Percentiles rank a stretch among this genome's conserved stretches.
phyloP scores from a whole-genome alignment of 2,888 invertebrate species.

The Heliconius erato region DNA sequence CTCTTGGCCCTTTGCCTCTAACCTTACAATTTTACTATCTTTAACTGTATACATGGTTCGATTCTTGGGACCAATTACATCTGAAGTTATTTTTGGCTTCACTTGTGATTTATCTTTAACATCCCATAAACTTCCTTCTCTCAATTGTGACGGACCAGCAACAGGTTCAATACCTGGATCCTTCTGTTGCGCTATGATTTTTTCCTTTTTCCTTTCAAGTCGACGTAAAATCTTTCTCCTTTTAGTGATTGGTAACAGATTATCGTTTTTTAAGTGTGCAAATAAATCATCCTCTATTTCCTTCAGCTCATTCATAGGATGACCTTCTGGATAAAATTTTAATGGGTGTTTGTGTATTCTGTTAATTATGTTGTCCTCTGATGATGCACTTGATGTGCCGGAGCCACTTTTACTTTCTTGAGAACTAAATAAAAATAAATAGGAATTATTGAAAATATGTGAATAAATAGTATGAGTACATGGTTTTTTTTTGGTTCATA shows the following conservation, averaged over 20 bases:
- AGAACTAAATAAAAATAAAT: slow-evolving; percentile 55
- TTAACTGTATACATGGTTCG: slow-evolving; percentile 81
- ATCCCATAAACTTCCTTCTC: slow-evolving; percentile 79
- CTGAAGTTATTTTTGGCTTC: slow-evolving; percentile 50
- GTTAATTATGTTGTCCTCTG: slow-evolving; percentile 58
- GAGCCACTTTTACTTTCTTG: slow-evolving; percentile 56
- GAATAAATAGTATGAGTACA: not conserved
- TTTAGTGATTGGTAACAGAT: slow-evolving; percentile 74
- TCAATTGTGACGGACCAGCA: slow-evolving; percentile 52
- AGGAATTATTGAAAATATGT: not conserved
- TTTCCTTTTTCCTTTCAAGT: slow-evolving; percentile 76
- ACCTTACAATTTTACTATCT: slow-evolving; percentile 80
- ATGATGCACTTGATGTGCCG: slow-evolving; percentile 56
- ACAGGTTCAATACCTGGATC: slow-evolving; percentile 56
- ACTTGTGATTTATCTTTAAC: slow-evolving; percentile 61
- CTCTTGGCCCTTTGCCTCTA: slow-evolving; percentile 64
- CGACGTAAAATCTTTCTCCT: slow-evolving; percentile 79
- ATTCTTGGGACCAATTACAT: slow-evolving; percentile 68
- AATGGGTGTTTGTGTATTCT: slow-evolving; percentile 58
- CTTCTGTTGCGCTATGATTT: slow-evolving; percentile 62
- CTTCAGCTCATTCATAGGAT: slow-evolving; percentile 84
- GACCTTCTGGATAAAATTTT: slow-evolving; percentile 73
- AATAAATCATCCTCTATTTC: slow-evolving; percentile 81
- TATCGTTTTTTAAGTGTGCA: slow-evolving; percentile 72
- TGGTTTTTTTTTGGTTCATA: not conserved